Evolutionary conservation across 2,888 invertebrate species (phyloP), one percentile per base, ranked within the genome.

Genomic region (Drosophila pegasa): DNA sequence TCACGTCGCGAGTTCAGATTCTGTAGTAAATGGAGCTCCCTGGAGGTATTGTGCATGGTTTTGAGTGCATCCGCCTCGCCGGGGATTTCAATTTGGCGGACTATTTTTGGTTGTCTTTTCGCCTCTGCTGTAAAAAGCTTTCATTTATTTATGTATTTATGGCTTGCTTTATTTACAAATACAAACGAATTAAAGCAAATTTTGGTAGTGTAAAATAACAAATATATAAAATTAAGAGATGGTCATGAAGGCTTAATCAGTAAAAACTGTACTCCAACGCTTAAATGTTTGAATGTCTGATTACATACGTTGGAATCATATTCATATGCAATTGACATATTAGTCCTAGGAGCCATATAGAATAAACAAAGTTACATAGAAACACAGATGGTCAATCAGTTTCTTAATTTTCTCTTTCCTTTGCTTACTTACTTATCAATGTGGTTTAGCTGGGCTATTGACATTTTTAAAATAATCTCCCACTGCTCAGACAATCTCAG

Each of bases 71-170:
- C 51, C 54, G 40, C 25, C 43, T 33, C 33, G 38, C 20, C 31
- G 6, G 48, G 52, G 59, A 75, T 62, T 62, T 54, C n/a, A 50
- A 38, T 59, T 70, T 22, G 25, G 14, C 20, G 10, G n/a, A 20
- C n/a, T 25, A 41, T 63, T 59, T 59, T 27, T n/a, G 22, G 7
- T 7, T 54, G 9, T 22, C 20, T 33, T 38, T 33, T 52, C 35
- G 10, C 20, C 1, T 20, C 41, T 25, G 25, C 25, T 38, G 16
- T 37, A 25, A 60, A 73, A 45, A 40, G 54, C 37, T 48, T 69
- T 62, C 9, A 60, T 25, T 55, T 61, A 51, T n/a, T n/a, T n/a
- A n/a, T n/a, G n/a, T n/a, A 68, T 55, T 69, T 64, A 73, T 43
- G 18, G 18, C 25, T 56, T 29, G 31, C 20, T 63, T 41, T 20